phyloP scores from a whole-genome alignment of 2,797 vertebrate species.

The Helostoma temminkii region DNA sequence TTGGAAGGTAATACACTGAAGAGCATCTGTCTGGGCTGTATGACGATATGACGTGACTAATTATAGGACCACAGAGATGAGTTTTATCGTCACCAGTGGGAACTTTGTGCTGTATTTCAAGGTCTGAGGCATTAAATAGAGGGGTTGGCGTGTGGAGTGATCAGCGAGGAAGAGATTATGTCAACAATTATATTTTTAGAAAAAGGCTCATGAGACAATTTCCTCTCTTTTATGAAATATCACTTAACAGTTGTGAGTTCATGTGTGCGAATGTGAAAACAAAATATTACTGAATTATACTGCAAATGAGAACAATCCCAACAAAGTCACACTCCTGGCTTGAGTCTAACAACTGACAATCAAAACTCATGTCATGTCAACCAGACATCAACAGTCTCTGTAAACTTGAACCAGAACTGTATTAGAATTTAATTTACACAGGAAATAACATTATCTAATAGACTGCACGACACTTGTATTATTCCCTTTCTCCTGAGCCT shows the following conservation, averaged over 20 bases:
- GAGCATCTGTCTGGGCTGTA: constrained; percentile 61
- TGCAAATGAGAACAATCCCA: constrained; percentile 33
- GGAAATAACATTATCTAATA: background rate
- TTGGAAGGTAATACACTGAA: constrained; percentile 45
- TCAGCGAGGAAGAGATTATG: background rate
- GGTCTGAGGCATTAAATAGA: constrained; percentile 27
- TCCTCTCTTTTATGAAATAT: constrained; percentile 8
- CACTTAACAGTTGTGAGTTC: constrained; percentile 4
- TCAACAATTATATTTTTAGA: constrained; percentile 5
- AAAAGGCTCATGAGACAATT: constrained; percentile 5
- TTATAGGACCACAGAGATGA: constrained; percentile 38
- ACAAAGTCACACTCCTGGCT: constrained; percentile 34
- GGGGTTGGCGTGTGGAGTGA: background rate
- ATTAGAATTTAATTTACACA: background rate
- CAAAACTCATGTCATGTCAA: constrained; percentile 7
- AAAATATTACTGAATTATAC: background rate
- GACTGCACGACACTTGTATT: background rate
- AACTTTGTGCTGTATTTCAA: constrained; percentile 57
- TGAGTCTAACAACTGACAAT: constrained; percentile 14
- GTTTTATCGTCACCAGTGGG: constrained; percentile 56
- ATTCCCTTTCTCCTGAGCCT: background rate
- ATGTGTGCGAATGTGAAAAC: background rate
- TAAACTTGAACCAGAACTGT: constrained; percentile 10
- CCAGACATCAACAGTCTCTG: constrained; percentile 21
- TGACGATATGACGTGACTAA: constrained; percentile 52